phyloP scores from a whole-genome alignment of 2,797 vertebrate species.

The Coracias cyanogaster region DNA sequence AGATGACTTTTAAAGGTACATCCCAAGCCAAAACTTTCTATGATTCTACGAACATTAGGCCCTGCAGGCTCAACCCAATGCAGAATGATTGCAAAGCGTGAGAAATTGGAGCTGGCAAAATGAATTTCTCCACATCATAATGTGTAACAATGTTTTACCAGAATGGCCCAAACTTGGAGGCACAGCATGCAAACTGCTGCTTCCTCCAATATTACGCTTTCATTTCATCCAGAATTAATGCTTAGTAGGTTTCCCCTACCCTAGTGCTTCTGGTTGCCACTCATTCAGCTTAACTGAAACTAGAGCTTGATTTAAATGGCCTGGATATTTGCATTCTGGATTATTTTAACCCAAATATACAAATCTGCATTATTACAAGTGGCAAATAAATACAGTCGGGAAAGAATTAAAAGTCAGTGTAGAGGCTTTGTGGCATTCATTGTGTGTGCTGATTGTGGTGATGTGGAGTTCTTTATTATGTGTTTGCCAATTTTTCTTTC shows the following conservation, averaged over 20 bases:
- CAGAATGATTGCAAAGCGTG: accelerated
- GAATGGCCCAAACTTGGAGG: not conserved
- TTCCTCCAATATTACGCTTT: not conserved
- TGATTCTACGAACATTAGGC: not conserved
- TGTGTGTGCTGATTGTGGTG: not conserved
- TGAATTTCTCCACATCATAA: not conserved
- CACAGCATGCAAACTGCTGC: accelerated
- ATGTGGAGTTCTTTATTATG: not conserved
- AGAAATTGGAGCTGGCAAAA: not conserved
- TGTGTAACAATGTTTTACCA: not conserved
- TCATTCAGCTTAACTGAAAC: not conserved
- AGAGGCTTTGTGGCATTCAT: constrained; percentile 11
- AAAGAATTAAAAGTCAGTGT: constrained; percentile 4
- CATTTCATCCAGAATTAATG: not conserved
- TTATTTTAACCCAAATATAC: not conserved
- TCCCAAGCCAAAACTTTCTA: not conserved
- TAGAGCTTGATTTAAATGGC: not conserved
- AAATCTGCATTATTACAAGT: not conserved
- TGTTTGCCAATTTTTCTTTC: constrained; percentile 18
- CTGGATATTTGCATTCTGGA: not conserved
- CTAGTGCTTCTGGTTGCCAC: not conserved
- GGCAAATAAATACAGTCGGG: not conserved
- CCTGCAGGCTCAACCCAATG: accelerated
- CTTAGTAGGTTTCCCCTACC: not conserved
- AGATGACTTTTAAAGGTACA: not conserved